Percentiles rank a stretch among this genome's conserved stretches.
phyloP scores from a whole-genome alignment of 2,797 vertebrate genomes.

The Vultur gryphus region DNA sequence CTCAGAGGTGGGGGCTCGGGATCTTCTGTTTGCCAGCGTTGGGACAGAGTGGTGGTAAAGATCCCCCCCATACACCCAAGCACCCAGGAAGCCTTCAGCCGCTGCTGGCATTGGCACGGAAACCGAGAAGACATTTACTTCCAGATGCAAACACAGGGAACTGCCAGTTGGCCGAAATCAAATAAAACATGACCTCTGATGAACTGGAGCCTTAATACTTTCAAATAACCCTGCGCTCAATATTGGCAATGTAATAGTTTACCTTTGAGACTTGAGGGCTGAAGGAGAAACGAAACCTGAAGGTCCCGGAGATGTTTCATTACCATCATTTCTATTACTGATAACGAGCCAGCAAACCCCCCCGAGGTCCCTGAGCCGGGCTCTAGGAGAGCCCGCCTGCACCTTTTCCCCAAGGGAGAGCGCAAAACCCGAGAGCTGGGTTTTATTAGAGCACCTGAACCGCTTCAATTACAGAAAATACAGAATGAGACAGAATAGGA shows the following conservation, averaged over 20 bases:
- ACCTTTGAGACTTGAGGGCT: neutral
- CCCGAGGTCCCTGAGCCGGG: accelerated
- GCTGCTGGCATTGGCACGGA: neutral
- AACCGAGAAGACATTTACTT: neutral
- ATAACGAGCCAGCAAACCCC: neutral
- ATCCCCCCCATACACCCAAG: neutral
- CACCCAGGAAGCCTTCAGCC: accelerated
- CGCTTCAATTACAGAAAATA: neutral
- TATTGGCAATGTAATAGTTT: neutral
- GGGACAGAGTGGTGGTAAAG: neutral
- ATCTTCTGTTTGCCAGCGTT: neutral
- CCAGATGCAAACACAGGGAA: neutral
- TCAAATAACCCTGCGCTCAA: neutral
- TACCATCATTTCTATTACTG: neutral
- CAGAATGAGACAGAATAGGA: neutral
- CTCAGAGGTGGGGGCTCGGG: neutral
- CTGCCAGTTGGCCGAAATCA: neutral
- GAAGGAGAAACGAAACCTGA: neutral
- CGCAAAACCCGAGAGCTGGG: neutral
- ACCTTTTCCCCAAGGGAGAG: neutral
- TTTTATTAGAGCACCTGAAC: neutral
- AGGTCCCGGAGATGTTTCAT: neutral
- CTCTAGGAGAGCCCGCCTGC: neutral
- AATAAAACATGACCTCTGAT: neutral
- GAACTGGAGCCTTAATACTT: neutral